These are phyloP conservation scores for Lepisosteus osseus DNA, from an alignment of 2,113 vertebrate species.

Conservation along the genomic window DNA sequence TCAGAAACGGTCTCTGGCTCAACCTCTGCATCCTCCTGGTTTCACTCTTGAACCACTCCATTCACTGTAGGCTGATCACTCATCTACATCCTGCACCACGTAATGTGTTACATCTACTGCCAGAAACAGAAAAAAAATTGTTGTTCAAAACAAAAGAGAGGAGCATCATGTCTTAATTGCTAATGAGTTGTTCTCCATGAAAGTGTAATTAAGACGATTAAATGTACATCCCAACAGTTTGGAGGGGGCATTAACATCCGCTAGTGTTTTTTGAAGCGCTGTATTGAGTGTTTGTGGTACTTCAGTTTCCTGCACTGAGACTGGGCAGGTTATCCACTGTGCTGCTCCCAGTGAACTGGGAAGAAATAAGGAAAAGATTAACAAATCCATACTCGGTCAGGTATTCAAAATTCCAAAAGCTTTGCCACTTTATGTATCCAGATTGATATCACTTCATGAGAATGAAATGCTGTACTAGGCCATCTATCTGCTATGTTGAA, in stretches of 20 bases:
- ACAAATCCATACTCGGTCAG: no score
- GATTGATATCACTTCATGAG: no score
- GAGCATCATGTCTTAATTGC: conserved; percentile 38
- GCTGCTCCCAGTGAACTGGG: not conserved
- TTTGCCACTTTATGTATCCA: no score
- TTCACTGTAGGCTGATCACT: not conserved
- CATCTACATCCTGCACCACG: not conserved
- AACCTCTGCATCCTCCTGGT: no score
- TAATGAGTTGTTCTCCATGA: conserved; percentile 32
- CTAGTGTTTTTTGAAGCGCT: conserved; percentile 15
- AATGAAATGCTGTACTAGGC: no score
- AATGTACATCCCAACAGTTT: conserved; percentile 29
- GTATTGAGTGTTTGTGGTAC: not conserved
- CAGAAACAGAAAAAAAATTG: conserved; percentile 20
- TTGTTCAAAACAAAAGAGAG: conserved; percentile 33
- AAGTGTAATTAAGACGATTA: conserved; percentile 36
- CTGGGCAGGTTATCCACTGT: conserved; percentile 15
- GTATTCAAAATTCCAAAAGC: no score
- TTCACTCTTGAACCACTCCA: no score
- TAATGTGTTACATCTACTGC: conserved; percentile 9
- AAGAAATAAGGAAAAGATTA: no score
- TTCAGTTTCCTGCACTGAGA: conserved; percentile 1
- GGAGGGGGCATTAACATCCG: conserved; percentile 19
- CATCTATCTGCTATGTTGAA: no score
- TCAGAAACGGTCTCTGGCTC: no score